A percentile compares a stretch with the other conserved stretches of the same genome.
phyloP scores from a whole-genome alignment of 2,888 invertebrate genomes.

The Macrosoma leucophasiata region DNA sequence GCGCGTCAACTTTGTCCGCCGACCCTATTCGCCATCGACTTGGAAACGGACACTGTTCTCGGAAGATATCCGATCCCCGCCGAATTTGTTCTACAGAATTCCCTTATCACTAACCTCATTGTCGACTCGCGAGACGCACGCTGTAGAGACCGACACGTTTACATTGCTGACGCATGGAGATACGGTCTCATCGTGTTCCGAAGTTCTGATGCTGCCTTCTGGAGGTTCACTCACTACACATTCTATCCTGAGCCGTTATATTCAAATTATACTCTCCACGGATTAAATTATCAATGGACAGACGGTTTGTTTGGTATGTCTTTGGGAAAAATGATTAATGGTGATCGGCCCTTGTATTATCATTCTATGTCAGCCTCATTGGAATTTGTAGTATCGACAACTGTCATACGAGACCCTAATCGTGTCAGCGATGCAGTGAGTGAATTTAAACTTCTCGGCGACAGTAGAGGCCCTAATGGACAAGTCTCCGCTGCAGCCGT shows the following conservation, averaged over 20 bases:
- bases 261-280: slow-evolving; percentile 84
- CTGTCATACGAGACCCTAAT: slow-evolving; percentile 79
- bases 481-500: slow-evolving; percentile 86
- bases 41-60: slow-evolving; percentile 78
- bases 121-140: slow-evolving; percentile 78
- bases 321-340: slow-evolving; percentile 73
- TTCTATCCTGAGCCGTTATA: slow-evolving; percentile 84
- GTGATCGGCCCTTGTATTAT: slow-evolving; percentile 83
- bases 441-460: slow-evolving; percentile 62
- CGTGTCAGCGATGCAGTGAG: slow-evolving; percentile 50
- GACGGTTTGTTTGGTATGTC: slow-evolving; percentile 88
- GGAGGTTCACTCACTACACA: slow-evolving; percentile 80
- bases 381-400: slow-evolving; percentile 84
- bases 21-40: slow-evolving; percentile 82
- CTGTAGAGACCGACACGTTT: slow-evolving; percentile 79
- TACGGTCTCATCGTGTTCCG: slow-evolving; percentile 79
- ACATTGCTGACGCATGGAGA: slow-evolving; percentile 82
- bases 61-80: slow-evolving; percentile 79
- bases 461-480: slow-evolving; percentile 75
- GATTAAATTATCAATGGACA: slow-evolving; percentile 86
- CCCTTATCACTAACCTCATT: slow-evolving; percentile 80
- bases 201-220: slow-evolving; percentile 74
- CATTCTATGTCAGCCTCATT: slow-evolving; percentile 89
- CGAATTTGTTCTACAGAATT: slow-evolving; percentile 79
- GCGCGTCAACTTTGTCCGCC: slow-evolving; percentile 83